Evolutionary conservation across 64 coral and sea anemone genomes (phyloP), one percentile per base, ranked within the genome.

Genomic region (Montipora efflorescens): DNA sequence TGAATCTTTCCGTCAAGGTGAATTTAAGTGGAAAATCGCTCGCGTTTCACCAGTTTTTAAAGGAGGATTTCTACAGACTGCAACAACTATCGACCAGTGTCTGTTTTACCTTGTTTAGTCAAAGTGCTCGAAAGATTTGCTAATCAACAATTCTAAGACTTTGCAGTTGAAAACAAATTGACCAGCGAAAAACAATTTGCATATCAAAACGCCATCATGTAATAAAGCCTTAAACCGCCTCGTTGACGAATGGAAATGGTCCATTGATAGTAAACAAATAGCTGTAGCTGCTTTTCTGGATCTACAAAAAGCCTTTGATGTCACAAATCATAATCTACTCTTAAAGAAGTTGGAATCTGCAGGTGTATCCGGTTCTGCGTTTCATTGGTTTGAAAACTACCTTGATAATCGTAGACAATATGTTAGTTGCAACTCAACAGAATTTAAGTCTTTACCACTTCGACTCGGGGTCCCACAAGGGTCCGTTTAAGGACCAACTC

Each of bases 201-300:
- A 3, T 57, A 57, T 57, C 53, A 57, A 57, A 57, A 57, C 6
- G 7, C 11, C 53, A 57, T 57, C 53, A 57, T 57, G 53, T 57
- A 57, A 57, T 57, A 57, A 0, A 57, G 53, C 53, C 53, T 57
- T 57, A 57, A 57, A 1, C 53, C 3, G 4, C 4, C 53, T 57
- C 11, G 53, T 57, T 57, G 53, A 57, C 53, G 53, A 57, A 57
- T 57, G 53, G 53, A 57, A 57, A 57, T 23, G 83, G 58, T 11
- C 52, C 0, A 87, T 87, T 16, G 83, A 87, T 23, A 16, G 7
- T 4, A 87, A 73, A 66, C 0, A 67, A 4, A 36, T 87, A 16
- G 8, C 66, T 69, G 83, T 87, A 7, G 83, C n/a, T 72, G 83
- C 83, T 19, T 66, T 86, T 23, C 46, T 68, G n/a, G 58, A 70